Percentiles rank a stretch among this genome's conserved stretches.
Conservation (phyloP, 2,113 vertebrate genomes). For the Scomber colias region DNA sequence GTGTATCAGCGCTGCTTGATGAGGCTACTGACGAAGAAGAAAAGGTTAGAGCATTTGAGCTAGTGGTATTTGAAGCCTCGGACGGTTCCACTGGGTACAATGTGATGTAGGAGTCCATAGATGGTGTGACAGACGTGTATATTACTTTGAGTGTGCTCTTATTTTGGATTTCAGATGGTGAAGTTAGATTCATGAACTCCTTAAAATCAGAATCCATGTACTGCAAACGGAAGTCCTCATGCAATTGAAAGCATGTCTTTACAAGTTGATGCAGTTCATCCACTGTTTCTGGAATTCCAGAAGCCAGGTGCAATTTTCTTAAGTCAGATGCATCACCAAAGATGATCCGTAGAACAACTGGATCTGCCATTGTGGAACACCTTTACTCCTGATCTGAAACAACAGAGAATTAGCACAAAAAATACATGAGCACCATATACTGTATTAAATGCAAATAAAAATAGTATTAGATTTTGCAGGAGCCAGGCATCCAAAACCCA, state of each 20-base stretch:
- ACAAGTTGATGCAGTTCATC: neutral
- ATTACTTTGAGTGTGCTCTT: too few relatives aligned
- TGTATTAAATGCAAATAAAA: neutral
- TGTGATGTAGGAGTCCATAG: conserved; percentile 23
- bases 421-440: neutral
- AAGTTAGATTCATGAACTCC: conserved; percentile 43
- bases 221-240: conserved; percentile 19
- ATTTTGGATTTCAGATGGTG: conserved; percentile 28
- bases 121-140: neutral
- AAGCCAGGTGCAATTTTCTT: conserved; percentile 7
- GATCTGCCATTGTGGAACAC: neutral
- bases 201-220: conserved; percentile 44
- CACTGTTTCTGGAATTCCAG: conserved; percentile 31
- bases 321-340: conserved; percentile 27
- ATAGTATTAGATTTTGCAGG: neutral
- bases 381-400: conserved; percentile 8
- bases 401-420: conserved; percentile 1
- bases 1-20: too few relatives aligned
- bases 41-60: too few relatives aligned
- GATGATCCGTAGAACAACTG: conserved; percentile 19
- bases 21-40: too few relatives aligned
- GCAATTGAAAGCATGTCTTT: conserved; percentile 11
- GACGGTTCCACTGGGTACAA: neutral
- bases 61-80: too few relatives aligned
- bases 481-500: neutral